Evolutionary conservation across 2,797 vertebrate species (phyloP).

Genomic region (Bucorvus abyssinicus): DNA sequence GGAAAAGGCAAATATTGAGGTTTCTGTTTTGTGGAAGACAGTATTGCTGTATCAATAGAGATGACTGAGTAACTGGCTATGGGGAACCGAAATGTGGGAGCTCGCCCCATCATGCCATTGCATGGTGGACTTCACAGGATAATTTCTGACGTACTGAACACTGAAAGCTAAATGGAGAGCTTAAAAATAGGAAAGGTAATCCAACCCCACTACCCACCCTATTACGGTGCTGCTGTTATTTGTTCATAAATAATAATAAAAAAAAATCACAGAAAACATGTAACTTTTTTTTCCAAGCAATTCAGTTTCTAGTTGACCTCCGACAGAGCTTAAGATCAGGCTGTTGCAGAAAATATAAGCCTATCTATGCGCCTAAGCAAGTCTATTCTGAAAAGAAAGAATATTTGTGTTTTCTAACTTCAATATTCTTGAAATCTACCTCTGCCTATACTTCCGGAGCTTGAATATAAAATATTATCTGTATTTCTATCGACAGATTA

Average conservation of each 20-base stretch:
- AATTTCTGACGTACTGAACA: not conserved
- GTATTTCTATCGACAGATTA: not conserved
- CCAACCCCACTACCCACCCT: not conserved
- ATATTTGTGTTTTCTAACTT: not conserved
- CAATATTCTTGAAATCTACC: not conserved
- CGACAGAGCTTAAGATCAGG: not conserved
- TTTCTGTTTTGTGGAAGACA: not conserved
- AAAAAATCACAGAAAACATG: not conserved
- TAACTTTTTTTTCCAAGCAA: not conserved
- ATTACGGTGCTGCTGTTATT: not conserved
- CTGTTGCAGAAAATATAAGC: not conserved
- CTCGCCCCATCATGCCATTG: not conserved
- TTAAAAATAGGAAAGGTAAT: not conserved
- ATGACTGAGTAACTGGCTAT: not conserved
- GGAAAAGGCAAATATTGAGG: slow-evolving; percentile 20
- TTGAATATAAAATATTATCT: not conserved
- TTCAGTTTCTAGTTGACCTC: not conserved
- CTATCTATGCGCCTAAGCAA: not conserved
- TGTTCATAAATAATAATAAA: not conserved
- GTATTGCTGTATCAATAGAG: not conserved
- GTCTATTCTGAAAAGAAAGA: not conserved
- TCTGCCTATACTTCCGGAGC: not conserved
- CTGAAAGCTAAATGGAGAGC: not conserved
- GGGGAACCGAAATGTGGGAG: not conserved
- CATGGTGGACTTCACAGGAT: not conserved